A percentile compares a stretch with the other conserved stretches of the same genome.
These are phyloP conservation scores for Melanogrammus aeglefinus DNA, from an alignment of 2,797 vertebrate genomes.

Conservation along the genomic window DNA sequence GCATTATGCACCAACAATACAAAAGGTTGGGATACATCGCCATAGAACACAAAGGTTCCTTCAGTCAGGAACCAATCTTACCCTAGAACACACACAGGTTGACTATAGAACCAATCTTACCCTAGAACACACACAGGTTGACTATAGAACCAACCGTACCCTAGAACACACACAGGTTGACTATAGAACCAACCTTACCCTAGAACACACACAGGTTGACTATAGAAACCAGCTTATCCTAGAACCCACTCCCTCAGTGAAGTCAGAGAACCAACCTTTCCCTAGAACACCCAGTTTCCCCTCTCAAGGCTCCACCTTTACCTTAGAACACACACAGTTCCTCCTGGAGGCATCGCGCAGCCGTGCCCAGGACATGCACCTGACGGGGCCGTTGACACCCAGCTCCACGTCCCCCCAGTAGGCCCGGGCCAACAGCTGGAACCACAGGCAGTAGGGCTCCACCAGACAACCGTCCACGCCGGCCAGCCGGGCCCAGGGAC, in stretches of 20 bases:
- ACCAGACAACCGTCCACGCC: slow-evolving; percentile 72
- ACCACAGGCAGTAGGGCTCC: slow-evolving; percentile 77
- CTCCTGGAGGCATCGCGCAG: slow-evolving; percentile 64
- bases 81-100: too few species aligned
- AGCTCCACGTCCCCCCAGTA: slow-evolving; percentile 75
- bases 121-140: too few species aligned
- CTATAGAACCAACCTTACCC: too few species aligned
- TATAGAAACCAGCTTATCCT: too few species aligned
- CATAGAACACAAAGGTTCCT: not conserved
- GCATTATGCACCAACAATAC: not conserved
- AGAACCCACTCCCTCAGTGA: not conserved
- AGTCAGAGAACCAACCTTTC: not conserved
- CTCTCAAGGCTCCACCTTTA: not conserved
- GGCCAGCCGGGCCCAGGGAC: slow-evolving; percentile 72
- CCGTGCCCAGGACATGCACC: slow-evolving; percentile 63
- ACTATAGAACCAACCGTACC: not conserved
- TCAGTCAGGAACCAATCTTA: not conserved
- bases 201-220: not conserved
- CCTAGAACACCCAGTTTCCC: not conserved
- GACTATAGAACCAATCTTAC: too few species aligned
- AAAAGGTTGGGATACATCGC: not conserved
- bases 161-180: not conserved
- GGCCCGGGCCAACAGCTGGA: slow-evolving; percentile 72
- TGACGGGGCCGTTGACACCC: slow-evolving; percentile 59
- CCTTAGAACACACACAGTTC: slow-evolving; percentile 56